Conservation (phyloP, 2,797 vertebrate species). For the Rachycentron canadum region DNA sequence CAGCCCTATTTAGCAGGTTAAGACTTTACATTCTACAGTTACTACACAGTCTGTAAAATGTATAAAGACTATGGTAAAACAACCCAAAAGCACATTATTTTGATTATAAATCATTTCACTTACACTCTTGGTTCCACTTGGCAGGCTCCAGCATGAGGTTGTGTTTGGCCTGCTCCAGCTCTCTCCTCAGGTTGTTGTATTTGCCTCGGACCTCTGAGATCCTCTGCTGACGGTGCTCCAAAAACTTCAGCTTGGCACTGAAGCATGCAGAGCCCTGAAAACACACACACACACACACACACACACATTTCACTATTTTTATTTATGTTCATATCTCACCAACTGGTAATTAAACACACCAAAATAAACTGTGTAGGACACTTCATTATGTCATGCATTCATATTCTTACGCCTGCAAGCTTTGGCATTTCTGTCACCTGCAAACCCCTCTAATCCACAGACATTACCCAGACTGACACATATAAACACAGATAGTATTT, state of each 20-base stretch:
- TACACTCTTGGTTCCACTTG: slow-evolving; percentile 94
- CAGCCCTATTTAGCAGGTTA: not conserved
- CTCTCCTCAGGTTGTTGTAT: slow-evolving; percentile 91
- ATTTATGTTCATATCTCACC: not conserved
- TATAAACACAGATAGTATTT: too few species aligned
- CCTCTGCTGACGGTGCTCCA: slow-evolving; percentile 92
- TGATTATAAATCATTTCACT: slow-evolving; percentile 66
- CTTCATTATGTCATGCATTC: not conserved
- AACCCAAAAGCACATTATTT: not conserved
- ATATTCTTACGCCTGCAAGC: not conserved
- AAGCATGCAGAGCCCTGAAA: slow-evolving; percentile 89
- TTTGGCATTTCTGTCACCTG: not conserved
- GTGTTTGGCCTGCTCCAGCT: slow-evolving; percentile 91
- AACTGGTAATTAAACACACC: too few species aligned
- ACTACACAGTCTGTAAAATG: not conserved
- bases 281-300: slow-evolving; percentile 39
- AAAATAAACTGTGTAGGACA: not conserved
- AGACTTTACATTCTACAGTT: not conserved
- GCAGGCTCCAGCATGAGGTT: slow-evolving; percentile 91
- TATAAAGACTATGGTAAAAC: not conserved
- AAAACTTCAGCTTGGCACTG: slow-evolving; percentile 92
- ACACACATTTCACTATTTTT: slow-evolving; percentile 29
- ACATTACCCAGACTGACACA: too few species aligned
- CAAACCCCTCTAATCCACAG: not conserved
- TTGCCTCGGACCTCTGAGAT: slow-evolving; percentile 91